Base-by-base conservation (phyloP, 1,140 invertebrate genomes). In the Lucilia sericata region DNA sequence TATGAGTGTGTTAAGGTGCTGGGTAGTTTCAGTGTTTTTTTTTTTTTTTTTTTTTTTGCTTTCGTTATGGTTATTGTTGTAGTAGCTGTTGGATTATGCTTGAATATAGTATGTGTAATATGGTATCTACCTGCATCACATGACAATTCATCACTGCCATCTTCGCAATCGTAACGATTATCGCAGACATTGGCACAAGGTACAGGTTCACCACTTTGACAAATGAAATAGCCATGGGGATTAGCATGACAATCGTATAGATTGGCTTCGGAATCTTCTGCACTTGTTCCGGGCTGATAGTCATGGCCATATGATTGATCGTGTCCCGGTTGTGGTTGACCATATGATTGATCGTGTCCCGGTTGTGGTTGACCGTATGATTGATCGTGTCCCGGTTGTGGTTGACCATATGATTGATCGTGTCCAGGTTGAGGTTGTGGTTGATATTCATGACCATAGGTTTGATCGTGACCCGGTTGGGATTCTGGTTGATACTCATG, bases 151-250 rank as follows among this genome's bases (percentile, higher is more conserved):
- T 94, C 94, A 42, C 88, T 88, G 9, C 91, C 92, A 87, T 94
- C 93, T 1, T 90, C 87, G 88, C 94, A 95, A 86, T 94, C 92
- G 4, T 42, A 12, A 5, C 81, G 85, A 8, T 92, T 91, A 88
- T 94, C 93, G 86, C 93, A 94, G 36, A 86, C 74, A 84, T 93
- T 91, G 19, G 83, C 47, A 80, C 86, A 87, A 0, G 51, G 21
- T 17, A 86, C 82, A 9, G 14, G 9, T 82, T 81, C 42, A 30
- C 84, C 74, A 42, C 85, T 75, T 17, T 83, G 75, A 42, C 87
- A 87, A 17, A 74, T 75, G 65, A 85, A 87, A 5, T 83, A 14
- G 10, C 76, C 65, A 14, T 84, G 49, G 0, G 49, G 21, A 55
- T 84, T 84, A 8, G 4, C 19, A 14, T 75, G 14, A 65, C 86